Evolutionary conservation across 2,113 vertebrate species (phyloP).

Genomic region (Ranitomeya variabilis): DNA sequence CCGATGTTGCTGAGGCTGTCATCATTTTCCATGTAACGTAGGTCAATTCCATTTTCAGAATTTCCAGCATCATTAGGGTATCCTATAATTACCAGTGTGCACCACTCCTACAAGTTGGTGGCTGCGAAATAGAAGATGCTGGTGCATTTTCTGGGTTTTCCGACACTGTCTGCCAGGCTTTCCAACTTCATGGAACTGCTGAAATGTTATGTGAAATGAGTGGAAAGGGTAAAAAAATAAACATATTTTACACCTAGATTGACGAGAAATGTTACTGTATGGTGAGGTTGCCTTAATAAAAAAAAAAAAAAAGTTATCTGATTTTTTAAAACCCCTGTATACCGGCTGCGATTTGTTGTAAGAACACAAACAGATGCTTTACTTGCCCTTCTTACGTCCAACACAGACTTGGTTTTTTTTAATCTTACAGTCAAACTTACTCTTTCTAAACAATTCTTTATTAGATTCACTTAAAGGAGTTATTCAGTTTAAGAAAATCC

Average conservation of each 20-base stretch:
- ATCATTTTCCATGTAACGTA: conserved; percentile 31
- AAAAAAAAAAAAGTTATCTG: too few relatives aligned
- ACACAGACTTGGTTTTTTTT: too few relatives aligned
- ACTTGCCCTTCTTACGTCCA: too few relatives aligned
- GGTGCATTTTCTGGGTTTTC: conserved; percentile 40
- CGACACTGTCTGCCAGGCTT: conserved; percentile 37
- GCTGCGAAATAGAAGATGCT: conserved; percentile 20
- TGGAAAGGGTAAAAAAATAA: too few relatives aligned
- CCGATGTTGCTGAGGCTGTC: conserved; percentile 3
- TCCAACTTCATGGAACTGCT: conserved; percentile 28
- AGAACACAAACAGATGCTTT: too few relatives aligned
- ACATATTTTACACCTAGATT: too few relatives aligned
- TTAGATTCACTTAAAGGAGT: not conserved
- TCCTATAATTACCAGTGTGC: conserved; percentile 50
- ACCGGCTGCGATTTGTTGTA: too few relatives aligned
- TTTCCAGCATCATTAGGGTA: conserved; percentile 49
- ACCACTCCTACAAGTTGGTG: conserved; percentile 39
- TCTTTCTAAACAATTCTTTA: not conserved
- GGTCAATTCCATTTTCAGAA: conserved; percentile 44
- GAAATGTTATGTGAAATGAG: not conserved
- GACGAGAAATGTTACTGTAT: too few relatives aligned
- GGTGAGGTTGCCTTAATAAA: too few relatives aligned
- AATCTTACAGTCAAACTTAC: too few relatives aligned
- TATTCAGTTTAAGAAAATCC: too few relatives aligned
- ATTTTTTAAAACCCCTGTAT: too few relatives aligned